Evolutionary conservation across 92 coral and sea anemone species (phyloP).

Genomic region (Epizoanthus stellaris): DNA sequence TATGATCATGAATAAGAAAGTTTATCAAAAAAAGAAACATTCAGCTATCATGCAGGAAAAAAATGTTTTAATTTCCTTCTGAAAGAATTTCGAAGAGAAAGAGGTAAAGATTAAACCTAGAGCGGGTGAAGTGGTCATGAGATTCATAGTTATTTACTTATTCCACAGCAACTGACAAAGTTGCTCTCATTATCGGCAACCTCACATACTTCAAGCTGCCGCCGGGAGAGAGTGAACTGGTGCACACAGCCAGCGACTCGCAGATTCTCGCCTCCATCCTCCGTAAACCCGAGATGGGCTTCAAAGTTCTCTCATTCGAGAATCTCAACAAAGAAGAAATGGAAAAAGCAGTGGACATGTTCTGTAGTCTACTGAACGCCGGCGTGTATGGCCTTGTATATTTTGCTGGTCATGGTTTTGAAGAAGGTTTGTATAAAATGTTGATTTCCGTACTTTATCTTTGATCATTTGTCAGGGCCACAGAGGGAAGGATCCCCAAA

Average conservation of each 20-base stretch:
- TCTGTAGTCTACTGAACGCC: constrained; percentile 70
- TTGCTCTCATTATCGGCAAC: constrained; percentile 93
- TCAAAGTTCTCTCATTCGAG: constrained; percentile 91
- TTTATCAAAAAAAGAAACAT: too few species aligned
- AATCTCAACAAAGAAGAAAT: constrained; percentile 84
- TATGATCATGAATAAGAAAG: too few species aligned
- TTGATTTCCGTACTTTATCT: too few species aligned
- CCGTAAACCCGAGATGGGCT: constrained; percentile 89
- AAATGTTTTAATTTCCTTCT: too few species aligned
- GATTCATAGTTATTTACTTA: not conserved
- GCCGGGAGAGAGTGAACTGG: constrained; percentile 65
- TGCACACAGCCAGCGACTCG: constrained; percentile 89
- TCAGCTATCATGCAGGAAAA: too few species aligned
- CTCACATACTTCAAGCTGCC: constrained; percentile 77
- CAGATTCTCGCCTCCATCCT: constrained; percentile 83
- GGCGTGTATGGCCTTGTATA: constrained; percentile 90
- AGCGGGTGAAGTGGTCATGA: too few species aligned
- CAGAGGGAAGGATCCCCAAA: too few species aligned
- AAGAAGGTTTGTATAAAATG: constrained; percentile 48
- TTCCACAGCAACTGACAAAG: constrained; percentile 77
- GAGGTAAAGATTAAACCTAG: too few species aligned
- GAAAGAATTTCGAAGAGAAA: too few species aligned
- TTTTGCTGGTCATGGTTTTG: constrained; percentile 98
- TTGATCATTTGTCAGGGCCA: too few species aligned
- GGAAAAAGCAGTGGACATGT: constrained; percentile 70